Evolutionary conservation across 2,797 vertebrate species (phyloP).

Genomic region (Enteromius mattozi): DNA sequence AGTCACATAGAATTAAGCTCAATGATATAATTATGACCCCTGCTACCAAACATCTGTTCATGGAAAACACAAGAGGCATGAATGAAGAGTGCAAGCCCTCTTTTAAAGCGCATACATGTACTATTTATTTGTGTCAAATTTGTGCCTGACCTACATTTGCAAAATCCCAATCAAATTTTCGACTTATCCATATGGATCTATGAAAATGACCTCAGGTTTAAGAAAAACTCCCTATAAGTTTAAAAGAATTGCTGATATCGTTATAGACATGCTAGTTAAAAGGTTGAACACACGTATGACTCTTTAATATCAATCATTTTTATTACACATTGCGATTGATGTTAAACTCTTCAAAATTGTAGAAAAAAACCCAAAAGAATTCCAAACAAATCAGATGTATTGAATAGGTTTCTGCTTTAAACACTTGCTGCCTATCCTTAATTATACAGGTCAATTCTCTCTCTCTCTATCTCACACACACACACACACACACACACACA

Average conservation of each 20-base stretch:
- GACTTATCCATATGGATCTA: constrained; percentile 3
- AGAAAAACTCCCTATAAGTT: neutral
- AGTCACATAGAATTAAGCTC: constrained; percentile 26
- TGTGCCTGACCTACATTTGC: constrained; percentile 47
- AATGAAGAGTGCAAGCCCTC: constrained; percentile 3
- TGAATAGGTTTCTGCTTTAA: neutral
- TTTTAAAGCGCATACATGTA: constrained; percentile 10
- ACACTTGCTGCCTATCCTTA: neutral
- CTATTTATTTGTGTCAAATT: constrained; percentile 27
- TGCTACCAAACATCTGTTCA: constrained; percentile 21
- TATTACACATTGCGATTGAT: no score
- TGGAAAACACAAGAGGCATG: constrained; percentile 19
- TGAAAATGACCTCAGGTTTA: neutral
- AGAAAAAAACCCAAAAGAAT: neutral
- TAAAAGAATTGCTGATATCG: neutral
- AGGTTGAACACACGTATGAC: neutral
- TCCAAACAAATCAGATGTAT: neutral
- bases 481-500: no score
- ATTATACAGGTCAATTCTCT: neutral
- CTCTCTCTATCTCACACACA: neutral
- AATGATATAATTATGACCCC: constrained; percentile 17
- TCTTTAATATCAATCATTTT: neutral
- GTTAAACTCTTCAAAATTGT: neutral
- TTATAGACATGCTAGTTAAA: neutral
- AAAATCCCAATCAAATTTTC: constrained; percentile 43